Conservation (phyloP, 2,888 invertebrate species). For the Heliconius ismenius region DNA sequence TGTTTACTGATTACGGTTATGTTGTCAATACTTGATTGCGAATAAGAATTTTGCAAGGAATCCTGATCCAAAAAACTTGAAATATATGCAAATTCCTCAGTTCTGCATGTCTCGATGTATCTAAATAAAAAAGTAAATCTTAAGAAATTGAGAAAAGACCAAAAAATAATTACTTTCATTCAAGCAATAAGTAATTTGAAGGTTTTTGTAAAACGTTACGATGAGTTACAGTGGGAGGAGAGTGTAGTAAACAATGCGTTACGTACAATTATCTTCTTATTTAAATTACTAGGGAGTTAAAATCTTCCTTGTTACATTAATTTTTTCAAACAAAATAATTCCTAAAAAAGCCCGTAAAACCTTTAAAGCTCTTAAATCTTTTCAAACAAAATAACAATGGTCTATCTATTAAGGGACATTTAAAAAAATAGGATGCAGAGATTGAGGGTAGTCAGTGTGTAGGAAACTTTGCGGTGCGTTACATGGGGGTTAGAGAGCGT, state of each 20-base stretch:
- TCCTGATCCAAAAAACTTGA: constrained; percentile 59
- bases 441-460: background rate
- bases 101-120: constrained; percentile 63
- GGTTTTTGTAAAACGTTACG: background rate
- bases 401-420: background rate
- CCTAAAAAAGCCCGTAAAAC: no score
- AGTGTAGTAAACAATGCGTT: background rate
- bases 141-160: background rate
- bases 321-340: no score
- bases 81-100: constrained; percentile 68
- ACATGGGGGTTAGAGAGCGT: background rate
- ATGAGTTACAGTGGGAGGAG: background rate
- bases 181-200: background rate
- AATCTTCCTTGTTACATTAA: no score
- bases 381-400: background rate
- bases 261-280: background rate
- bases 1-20: constrained; percentile 68
- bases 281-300: background rate
- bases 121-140: constrained; percentile 52
- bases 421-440: background rate
- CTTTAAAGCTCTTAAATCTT: no score
- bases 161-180: background rate
- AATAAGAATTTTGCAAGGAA: constrained; percentile 50
- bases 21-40: constrained; percentile 65
- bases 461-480: no score